Percentiles rank a stretch among this genome's conserved stretches.
phyloP scores from a whole-genome alignment of 1,140 invertebrate genomes.

The Leptinotarsa undecemlineata region DNA sequence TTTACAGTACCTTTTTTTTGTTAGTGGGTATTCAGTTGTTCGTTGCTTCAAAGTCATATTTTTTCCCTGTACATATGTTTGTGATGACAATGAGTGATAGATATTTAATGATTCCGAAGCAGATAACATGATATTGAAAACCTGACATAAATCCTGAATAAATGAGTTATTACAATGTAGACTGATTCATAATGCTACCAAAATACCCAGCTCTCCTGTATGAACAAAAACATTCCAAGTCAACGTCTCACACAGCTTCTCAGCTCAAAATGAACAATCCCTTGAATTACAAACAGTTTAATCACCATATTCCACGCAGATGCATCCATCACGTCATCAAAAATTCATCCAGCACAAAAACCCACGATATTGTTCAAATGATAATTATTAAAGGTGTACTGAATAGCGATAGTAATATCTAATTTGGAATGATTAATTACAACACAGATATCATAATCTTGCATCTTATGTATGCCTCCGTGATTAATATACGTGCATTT shows the following conservation, averaged over 20 bases:
- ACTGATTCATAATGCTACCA: background rate
- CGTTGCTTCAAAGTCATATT: too few species aligned
- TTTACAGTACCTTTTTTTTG: too few species aligned
- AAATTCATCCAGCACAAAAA: constrained; percentile 13
- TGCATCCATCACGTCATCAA: constrained; percentile 19
- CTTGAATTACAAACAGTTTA: constrained; percentile 6
- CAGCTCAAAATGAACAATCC: background rate
- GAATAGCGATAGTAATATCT: constrained; percentile 26
- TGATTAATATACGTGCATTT: constrained; percentile 12
- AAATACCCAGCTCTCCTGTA: background rate
- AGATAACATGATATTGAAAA: background rate
- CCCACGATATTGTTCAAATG: constrained; percentile 20
- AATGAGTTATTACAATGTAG: background rate
- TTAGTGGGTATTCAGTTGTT: too few species aligned
- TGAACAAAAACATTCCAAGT: background rate
- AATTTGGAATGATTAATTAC: constrained; percentile 35
- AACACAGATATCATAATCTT: constrained; percentile 19
- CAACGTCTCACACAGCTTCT: background rate
- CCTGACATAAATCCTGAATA: background rate
- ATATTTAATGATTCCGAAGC: background rate
- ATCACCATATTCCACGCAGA: constrained; percentile 1
- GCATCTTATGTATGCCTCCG: constrained; percentile 8
- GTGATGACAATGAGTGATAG: background rate
- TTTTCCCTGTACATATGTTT: too few species aligned
- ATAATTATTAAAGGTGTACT: constrained; percentile 26